Evolutionary conservation across 2,797 vertebrate genomes (phyloP).

Genomic region (Babyrousa celebensis): DNA sequence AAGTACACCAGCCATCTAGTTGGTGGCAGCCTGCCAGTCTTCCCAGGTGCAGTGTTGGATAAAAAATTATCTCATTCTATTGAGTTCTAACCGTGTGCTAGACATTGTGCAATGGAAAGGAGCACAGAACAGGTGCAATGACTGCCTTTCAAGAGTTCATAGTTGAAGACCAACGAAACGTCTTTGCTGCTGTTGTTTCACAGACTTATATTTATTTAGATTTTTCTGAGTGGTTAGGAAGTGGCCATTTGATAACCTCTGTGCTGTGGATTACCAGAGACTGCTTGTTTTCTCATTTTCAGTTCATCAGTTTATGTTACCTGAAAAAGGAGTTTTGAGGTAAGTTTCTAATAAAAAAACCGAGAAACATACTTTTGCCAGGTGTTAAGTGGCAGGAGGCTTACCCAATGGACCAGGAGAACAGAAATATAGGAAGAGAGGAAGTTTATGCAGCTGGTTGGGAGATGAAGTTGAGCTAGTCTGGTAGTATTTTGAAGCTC

Average conservation of each 20-base stretch:
- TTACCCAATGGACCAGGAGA: slow-evolving; percentile 33
- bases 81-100: slow-evolving; percentile 81
- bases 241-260: slow-evolving; percentile 78
- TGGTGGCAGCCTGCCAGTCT: slow-evolving; percentile 82
- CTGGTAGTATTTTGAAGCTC: neutral
- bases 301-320: slow-evolving; percentile 80
- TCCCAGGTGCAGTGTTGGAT: slow-evolving; percentile 83
- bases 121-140: slow-evolving; percentile 76
- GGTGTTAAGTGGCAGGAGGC: slow-evolving; percentile 65
- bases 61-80: slow-evolving; percentile 84
- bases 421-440: slow-evolving; percentile 61
- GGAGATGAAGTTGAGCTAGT: neutral
- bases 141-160: slow-evolving; percentile 74
- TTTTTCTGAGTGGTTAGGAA: slow-evolving; percentile 74
- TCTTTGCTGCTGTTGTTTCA: slow-evolving; percentile 60
- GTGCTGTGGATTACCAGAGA: slow-evolving; percentile 64
- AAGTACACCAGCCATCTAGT: slow-evolving; percentile 63
- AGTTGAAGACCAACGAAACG: slow-evolving; percentile 78
- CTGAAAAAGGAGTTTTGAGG: slow-evolving; percentile 61
- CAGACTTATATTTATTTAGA: slow-evolving; percentile 74
- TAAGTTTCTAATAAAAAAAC: slow-evolving; percentile 69
- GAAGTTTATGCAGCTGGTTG: slow-evolving; percentile 49
- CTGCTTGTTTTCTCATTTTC: slow-evolving; percentile 71
- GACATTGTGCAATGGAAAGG: slow-evolving; percentile 80
- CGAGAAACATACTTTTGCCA: slow-evolving; percentile 62